A percentile compares a stretch with the other conserved stretches of the same genome.
Evolutionary conservation across 1,140 invertebrate genomes (phyloP).

Genomic region (Pygmarrhopalites habei): DNA sequence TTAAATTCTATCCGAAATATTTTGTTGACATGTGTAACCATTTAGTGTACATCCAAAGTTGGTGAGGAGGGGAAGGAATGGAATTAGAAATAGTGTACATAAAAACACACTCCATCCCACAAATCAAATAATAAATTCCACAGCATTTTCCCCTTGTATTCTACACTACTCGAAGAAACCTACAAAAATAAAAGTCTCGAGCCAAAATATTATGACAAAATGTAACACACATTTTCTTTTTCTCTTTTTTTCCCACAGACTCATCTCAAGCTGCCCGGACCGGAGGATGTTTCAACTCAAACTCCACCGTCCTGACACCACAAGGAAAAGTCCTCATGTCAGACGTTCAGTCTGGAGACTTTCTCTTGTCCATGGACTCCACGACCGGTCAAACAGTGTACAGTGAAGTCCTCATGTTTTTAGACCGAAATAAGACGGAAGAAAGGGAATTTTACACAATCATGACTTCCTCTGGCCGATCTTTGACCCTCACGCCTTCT

Average conservation of each 20-base stretch:
- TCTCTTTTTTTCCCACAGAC: conserved; percentile 62
- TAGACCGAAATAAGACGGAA: conserved; percentile 66
- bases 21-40: too few relatives aligned
- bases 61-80: too few relatives aligned
- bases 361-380: conserved; percentile 69
- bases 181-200: too few relatives aligned
- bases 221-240: conserved; percentile 4
- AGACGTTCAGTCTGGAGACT: conserved; percentile 67
- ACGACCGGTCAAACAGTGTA: conserved; percentile 58
- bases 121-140: too few relatives aligned
- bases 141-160: too few relatives aligned
- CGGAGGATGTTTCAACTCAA: conserved; percentile 69
- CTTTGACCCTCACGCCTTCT: conserved; percentile 71
- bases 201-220: too few relatives aligned
- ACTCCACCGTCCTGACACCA: conserved; percentile 53
- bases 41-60: too few relatives aligned
- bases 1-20: too few relatives aligned
- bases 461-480: conserved; percentile 58
- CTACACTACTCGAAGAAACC: too few relatives aligned
- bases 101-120: too few relatives aligned
- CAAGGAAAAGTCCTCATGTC: conserved; percentile 51
- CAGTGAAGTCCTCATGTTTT: conserved; percentile 81
- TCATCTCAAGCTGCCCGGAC: conserved; percentile 75
- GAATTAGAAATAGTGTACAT: too few relatives aligned
- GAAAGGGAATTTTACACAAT: conserved; percentile 64